Evolutionary conservation across 2,797 vertebrate genomes (phyloP).

Genomic region (Mus spretus): DNA sequence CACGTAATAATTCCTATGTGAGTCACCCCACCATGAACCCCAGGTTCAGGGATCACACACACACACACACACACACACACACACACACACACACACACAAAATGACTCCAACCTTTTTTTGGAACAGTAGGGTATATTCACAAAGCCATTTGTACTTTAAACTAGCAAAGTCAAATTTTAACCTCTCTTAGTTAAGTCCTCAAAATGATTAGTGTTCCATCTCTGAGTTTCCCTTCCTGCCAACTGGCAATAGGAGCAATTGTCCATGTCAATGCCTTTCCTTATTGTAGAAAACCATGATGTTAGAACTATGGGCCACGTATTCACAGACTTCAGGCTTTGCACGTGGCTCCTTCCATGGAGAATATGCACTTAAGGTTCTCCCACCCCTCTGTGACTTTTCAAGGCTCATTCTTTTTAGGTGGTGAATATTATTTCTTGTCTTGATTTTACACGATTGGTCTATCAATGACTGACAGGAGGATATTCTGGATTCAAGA

Average conservation of each 20-base stretch:
- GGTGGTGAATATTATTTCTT: background rate
- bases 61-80: too few relatives aligned
- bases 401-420: background rate
- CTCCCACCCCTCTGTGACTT: background rate
- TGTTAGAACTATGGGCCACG: background rate
- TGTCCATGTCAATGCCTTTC: background rate
- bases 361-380: background rate
- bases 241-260: accelerated
- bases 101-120: background rate
- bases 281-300: background rate
- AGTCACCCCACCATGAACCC: background rate
- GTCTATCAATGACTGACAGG: background rate
- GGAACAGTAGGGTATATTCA: accelerated
- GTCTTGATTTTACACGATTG: background rate
- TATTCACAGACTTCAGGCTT: too few relatives aligned
- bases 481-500: background rate
- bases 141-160: accelerated
- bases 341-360: background rate
- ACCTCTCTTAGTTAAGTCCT: too few relatives aligned
- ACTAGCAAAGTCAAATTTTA: background rate
- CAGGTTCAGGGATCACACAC: background rate
- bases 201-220: background rate
- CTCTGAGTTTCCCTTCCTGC: too few relatives aligned
- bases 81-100: too few relatives aligned
- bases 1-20: accelerated